Percentiles rank a stretch among this genome's conserved stretches.
phyloP scores from a whole-genome alignment of 2,888 invertebrate species.

The Abrostola tripartita region DNA sequence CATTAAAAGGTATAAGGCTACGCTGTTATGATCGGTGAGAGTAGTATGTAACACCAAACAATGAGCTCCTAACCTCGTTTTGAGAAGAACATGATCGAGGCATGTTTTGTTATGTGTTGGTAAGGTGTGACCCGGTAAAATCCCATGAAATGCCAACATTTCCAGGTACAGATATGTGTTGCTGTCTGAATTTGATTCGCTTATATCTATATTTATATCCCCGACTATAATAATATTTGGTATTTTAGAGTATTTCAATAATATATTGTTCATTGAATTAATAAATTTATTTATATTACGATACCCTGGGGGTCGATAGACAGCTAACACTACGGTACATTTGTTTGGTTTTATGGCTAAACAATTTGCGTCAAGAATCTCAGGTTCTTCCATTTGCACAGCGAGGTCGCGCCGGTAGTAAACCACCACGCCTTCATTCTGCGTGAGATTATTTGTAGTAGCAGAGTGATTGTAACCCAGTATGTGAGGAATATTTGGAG shows the following conservation, averaged over 20 bases:
- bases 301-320: constrained; percentile 6
- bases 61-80: background rate
- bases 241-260: background rate
- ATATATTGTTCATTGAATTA: background rate
- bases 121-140: background rate
- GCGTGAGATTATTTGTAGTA: too few species aligned
- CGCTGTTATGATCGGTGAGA: constrained; percentile 1
- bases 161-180: background rate
- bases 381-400: too few species aligned
- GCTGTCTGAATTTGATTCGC: background rate
- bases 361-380: too few species aligned
- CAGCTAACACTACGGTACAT: background rate
- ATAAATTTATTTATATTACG: constrained; percentile 1
- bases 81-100: constrained; percentile 3
- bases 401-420: too few species aligned
- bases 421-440: too few species aligned
- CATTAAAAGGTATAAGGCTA: background rate
- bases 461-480: too few species aligned
- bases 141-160: constrained; percentile 4
- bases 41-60: constrained; percentile 2
- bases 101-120: constrained; percentile 5
- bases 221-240: constrained; percentile 4
- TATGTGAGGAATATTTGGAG: background rate
- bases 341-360: too few species aligned
- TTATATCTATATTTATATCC: constrained; percentile 8